A percentile compares a stretch with the other conserved stretches of the same genome.
Conservation (phyloP, 2,113 vertebrate genomes). For the Pterophyllum scalare region DNA sequence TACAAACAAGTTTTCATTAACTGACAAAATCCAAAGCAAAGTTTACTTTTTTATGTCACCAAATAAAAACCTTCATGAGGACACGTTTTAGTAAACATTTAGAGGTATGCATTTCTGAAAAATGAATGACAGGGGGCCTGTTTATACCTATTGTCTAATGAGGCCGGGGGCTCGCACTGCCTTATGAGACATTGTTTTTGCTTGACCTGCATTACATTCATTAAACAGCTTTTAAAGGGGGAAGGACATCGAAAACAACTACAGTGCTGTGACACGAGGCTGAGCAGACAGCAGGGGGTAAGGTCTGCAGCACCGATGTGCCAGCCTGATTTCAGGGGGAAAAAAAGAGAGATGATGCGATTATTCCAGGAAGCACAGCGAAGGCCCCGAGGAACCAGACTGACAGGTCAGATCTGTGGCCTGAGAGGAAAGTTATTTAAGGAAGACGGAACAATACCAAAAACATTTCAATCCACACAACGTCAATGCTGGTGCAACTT, state of each 20-base stretch:
- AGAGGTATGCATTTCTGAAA: slow-evolving; percentile 3
- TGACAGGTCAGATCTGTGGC: background rate
- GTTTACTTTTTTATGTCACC: background rate
- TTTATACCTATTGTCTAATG: slow-evolving; percentile 41
- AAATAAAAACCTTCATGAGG: background rate
- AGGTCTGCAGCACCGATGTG: background rate
- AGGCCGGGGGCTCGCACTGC: background rate
- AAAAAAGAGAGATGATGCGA: slow-evolving; percentile 13
- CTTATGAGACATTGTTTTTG: slow-evolving; percentile 40
- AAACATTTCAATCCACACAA: background rate
- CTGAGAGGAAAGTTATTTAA: slow-evolving; percentile 8
- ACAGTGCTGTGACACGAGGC: background rate
- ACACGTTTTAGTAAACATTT: background rate
- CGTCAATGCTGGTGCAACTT: slow-evolving; percentile 3
- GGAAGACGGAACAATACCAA: background rate
- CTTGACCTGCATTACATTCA: slow-evolving; percentile 51
- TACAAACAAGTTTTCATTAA: background rate
- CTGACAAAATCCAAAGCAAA: slow-evolving; percentile 4
- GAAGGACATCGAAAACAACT: slow-evolving; percentile 15
- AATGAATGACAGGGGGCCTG: background rate
- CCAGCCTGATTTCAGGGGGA: background rate
- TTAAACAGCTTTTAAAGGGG: slow-evolving; percentile 26
- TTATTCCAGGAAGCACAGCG: slow-evolving; percentile 11
- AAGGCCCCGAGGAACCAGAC: slow-evolving; percentile 33
- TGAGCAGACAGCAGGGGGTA: background rate